Base-by-base conservation (phyloP, 2,797 vertebrate genomes). In the Brachymystax lenok region DNA sequence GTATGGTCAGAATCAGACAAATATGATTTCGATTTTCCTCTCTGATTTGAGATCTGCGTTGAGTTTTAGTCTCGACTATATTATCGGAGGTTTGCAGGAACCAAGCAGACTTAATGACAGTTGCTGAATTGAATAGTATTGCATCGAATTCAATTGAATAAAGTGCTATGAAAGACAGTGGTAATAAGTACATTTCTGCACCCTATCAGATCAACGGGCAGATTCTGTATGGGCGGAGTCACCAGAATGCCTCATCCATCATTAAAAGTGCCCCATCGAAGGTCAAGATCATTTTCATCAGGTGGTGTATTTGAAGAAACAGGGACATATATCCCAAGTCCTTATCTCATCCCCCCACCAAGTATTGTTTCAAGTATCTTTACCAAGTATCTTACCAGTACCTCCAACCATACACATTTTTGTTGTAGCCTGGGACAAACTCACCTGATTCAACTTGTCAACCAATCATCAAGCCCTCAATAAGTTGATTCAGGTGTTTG, bases 171-270 rank as follows among this genome's bases (percentile, higher is more conserved):
- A 59, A 59, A 61, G 59, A 61, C 59, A 24, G 19, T 61, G 24
- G 5, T 61, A 24, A 21, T 7, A 21, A 21, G 24, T 21, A 19
- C 12, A 30, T 56, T 35, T 69, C 16, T 51, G 61, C 27, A 1
- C 70, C 2, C 14, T 19, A 63, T 8, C 82, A 99, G 98, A 99
- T 99, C 87, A 99, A 98, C 78, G 97, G 96, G 3, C 96, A 99
- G 80, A 94, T 98, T 82, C 94, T 99, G 0, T 98, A 96, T 73
- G 98, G 97, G 89, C 96, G 94, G 90, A 98, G 96, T 86, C 98
- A 99, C 87, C 98, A 99, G 87, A 98, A 99, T 64, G 98, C 98
- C 67, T 99, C 98, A 2, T 96, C 97, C 82, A 97, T 98, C 79
- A 99, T 99, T 89, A 99, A 99, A 91, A 95, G 96, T 68, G 95